Conservation (phyloP, 2,888 invertebrate species). For the Sicus ferrugineus region DNA sequence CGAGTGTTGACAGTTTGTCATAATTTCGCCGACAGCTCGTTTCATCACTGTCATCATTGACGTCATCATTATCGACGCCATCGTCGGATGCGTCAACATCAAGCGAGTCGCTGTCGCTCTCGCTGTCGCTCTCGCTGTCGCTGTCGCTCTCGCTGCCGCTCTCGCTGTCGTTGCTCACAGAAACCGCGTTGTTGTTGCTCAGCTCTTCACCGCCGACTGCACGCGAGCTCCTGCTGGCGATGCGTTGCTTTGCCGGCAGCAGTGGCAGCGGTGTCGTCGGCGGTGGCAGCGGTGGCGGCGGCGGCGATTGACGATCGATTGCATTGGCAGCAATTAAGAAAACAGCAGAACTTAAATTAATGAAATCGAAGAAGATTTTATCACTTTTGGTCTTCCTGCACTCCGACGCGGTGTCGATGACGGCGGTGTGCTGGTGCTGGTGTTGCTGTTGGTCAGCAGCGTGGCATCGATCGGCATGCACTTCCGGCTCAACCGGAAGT, state of each 20-base stretch:
- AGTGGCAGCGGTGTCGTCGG: not conserved
- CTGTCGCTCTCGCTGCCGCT: not conserved
- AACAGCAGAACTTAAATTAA: not conserved
- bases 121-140: too few species aligned
- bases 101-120: too few species aligned
- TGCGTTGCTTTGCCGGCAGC: not conserved
- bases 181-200: not conserved
- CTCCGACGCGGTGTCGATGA: not conserved
- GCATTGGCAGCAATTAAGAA: not conserved
- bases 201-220: not conserved
- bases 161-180: too few species aligned
- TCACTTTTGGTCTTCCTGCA: not conserved
- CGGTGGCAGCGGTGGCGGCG: slow-evolving; percentile 1
- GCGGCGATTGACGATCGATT: not conserved
- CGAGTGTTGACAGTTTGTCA: slow-evolving; percentile 56
- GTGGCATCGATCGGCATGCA: not conserved
- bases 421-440: not conserved
- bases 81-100: slow-evolving; percentile 15
- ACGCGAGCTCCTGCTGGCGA: not conserved
- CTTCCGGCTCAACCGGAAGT: not conserved
- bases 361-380: not conserved
- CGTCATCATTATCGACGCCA: slow-evolving; percentile 30
- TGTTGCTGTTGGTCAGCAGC: not conserved
- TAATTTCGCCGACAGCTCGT: slow-evolving; percentile 46
- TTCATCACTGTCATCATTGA: slow-evolving; percentile 43